Percentiles rank a stretch among this genome's conserved stretches.
phyloP scores from a whole-genome alignment of 2,888 invertebrate species.

The Folsomia manolachei region DNA sequence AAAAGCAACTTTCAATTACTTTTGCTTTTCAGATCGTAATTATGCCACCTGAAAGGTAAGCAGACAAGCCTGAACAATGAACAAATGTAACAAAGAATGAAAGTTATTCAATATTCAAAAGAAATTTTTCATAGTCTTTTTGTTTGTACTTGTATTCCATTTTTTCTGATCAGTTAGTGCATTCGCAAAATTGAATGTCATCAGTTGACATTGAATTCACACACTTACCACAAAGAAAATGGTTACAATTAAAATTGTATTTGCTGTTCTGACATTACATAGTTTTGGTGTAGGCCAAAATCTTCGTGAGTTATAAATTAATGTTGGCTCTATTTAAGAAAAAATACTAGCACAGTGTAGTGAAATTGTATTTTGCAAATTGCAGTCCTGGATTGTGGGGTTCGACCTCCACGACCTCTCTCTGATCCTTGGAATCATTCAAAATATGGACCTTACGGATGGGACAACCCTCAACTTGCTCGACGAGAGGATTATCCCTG shows the following conservation, averaged over 20 bases:
- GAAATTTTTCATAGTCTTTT: too few species aligned
- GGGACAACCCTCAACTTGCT: conserved; percentile 22
- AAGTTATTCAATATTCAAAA: not conserved
- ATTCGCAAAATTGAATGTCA: too few species aligned
- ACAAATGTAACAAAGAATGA: too few species aligned
- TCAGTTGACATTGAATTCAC: too few species aligned
- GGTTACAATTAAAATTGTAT: too few species aligned
- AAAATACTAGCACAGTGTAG: not conserved
- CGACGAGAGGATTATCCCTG: conserved; percentile 40
- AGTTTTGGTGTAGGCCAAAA: not conserved
- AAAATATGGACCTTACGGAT: not conserved
- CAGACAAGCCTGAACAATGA: not conserved
- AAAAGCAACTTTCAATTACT: not conserved
- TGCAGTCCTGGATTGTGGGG: not conserved
- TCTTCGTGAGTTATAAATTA: not conserved
- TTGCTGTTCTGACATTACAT: too few species aligned
- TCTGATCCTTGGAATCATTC: not conserved
- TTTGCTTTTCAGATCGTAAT: too few species aligned
- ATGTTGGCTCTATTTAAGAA: not conserved
- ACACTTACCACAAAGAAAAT: too few species aligned
- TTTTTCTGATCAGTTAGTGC: too few species aligned
- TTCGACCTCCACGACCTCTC: not conserved
- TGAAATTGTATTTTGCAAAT: not conserved
- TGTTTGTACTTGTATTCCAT: too few species aligned
- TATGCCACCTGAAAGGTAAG: too few species aligned